These are phyloP conservation scores for Bombus superbus DNA, from an alignment of 1,140 invertebrate genomes.

Conservation along the genomic window DNA sequence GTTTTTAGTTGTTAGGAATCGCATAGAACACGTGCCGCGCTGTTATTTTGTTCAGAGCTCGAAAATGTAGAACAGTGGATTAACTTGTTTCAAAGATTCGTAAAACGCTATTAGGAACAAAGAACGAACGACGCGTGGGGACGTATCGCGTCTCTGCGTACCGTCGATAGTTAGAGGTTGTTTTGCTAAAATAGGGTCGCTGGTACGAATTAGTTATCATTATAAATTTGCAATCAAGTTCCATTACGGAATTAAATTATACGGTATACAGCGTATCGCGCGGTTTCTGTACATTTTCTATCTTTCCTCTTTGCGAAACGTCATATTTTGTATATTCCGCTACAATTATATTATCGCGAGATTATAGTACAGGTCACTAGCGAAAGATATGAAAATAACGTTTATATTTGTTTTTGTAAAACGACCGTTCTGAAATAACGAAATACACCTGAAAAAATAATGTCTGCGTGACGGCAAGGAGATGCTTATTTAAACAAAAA, in stretches of 20 bases:
- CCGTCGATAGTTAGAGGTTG: background rate
- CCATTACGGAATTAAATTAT: background rate
- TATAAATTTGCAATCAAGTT: background rate
- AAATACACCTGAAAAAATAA: background rate
- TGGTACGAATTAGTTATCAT: background rate
- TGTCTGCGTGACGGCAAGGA: background rate
- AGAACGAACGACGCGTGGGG: background rate
- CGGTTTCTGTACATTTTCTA: background rate
- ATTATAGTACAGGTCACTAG: no score
- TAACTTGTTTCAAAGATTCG: background rate
- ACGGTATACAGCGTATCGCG: no score
- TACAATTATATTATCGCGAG: no score
- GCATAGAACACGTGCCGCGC: background rate
- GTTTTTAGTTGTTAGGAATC: background rate
- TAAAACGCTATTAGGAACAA: background rate
- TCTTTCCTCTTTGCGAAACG: background rate
- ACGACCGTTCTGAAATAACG: background rate
- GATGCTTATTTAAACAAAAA: conserved; percentile 20
- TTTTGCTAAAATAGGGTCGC: background rate
- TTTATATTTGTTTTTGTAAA: background rate
- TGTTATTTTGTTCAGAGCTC: background rate
- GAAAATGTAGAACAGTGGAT: background rate
- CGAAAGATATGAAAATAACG: background rate
- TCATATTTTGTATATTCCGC: background rate
- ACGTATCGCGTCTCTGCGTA: background rate